These are phyloP conservation scores for Tursiops truncatus DNA, from an alignment of 2,113 vertebrate species.

Conservation along the genomic window DNA sequence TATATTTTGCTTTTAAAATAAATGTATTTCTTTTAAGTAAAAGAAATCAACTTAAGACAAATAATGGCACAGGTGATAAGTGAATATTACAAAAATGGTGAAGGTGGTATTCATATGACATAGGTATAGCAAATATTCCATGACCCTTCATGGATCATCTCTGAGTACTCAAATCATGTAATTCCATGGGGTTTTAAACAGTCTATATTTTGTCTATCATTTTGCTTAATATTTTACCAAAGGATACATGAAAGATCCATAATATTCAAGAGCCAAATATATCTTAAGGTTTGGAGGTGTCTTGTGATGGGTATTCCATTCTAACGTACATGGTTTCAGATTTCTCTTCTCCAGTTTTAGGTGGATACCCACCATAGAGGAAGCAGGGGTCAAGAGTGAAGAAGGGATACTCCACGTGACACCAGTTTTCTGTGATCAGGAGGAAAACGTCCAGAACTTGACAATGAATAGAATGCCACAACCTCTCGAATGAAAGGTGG, in stretches of 20 bases:
- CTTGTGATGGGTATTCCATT: neutral
- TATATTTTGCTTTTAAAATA: neutral
- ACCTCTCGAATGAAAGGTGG: slow-evolving; percentile 21
- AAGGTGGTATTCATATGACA: neutral
- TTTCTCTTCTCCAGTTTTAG: neutral
- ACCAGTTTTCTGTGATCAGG: neutral
- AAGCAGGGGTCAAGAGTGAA: neutral
- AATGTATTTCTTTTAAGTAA: slow-evolving; percentile 6
- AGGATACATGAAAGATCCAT: neutral
- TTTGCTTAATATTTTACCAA: neutral
- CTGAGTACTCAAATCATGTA: neutral
- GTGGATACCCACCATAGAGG: neutral
- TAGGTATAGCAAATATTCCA: neutral
- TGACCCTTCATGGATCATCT: neutral
- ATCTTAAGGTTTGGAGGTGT: neutral
- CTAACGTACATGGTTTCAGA: neutral
- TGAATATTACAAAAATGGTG: neutral
- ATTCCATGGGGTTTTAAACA: neutral
- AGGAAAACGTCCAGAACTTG: neutral
- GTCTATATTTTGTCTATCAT: neutral
- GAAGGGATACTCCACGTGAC: neutral
- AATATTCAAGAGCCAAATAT: neutral
- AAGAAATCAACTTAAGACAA: neutral
- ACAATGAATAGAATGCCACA: neutral
- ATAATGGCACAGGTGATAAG: neutral